Percentiles rank a stretch among this genome's conserved stretches.
Conservation (phyloP, 2,113 vertebrate species). For the Vulpes vulpes region DNA sequence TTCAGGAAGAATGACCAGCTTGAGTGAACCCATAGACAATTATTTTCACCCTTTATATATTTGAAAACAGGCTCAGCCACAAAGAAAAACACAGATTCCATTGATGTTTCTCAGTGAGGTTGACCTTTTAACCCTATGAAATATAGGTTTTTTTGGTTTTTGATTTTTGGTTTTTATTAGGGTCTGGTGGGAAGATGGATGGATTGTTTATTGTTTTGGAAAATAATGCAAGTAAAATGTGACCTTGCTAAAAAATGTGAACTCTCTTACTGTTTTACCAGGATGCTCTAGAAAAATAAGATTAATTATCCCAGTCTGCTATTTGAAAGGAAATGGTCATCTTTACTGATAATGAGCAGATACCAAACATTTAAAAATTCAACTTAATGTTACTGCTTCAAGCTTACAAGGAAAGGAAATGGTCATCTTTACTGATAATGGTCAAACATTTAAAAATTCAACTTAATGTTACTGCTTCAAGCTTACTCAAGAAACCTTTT, state of each 20-base stretch:
- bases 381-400: neutral
- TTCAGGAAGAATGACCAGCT: neutral
- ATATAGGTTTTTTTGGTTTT: neutral
- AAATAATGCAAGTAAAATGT: constrained; percentile 52
- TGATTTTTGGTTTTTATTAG: neutral
- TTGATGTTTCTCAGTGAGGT: neutral
- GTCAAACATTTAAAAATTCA: neutral
- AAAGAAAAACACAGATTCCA: neutral
- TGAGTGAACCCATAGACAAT: neutral
- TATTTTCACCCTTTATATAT: neutral
- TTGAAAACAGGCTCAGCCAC: neutral
- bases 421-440: neutral
- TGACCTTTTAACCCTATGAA: constrained; percentile 54
- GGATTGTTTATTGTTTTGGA: constrained; percentile 51
- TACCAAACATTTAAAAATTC: neutral
- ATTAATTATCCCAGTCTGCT: neutral
- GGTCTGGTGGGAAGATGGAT: constrained; percentile 51
- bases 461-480: neutral
- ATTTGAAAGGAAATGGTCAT: neutral
- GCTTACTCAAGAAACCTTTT: neutral
- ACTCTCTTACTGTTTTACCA: constrained; percentile 22
- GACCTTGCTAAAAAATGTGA: constrained; percentile 51
- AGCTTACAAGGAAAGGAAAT: constrained; percentile 10
- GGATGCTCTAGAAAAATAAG: constrained; percentile 46
- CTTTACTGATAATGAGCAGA: constrained; percentile 13